Evolutionary conservation across 1,140 invertebrate species (phyloP), one percentile per base, ranked within the genome.

Genomic region (Triops longicaudatus): DNA sequence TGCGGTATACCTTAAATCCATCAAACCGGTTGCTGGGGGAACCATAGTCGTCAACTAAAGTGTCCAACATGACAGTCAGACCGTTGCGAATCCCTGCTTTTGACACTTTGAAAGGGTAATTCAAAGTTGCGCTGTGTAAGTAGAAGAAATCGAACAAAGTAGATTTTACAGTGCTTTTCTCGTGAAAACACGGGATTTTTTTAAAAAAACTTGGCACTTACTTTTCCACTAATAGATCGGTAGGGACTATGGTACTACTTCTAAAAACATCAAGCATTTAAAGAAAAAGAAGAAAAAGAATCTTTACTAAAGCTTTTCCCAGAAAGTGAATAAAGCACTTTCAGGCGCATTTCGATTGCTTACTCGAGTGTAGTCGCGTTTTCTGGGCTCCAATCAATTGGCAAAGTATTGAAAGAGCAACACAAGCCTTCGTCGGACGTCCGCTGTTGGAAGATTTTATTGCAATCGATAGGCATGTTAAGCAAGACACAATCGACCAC

Each of bases 401-500:
- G 37, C 37, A 43, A 27, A n/a, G 74, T 75, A 44, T 78, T 78
- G 43, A 78, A 78, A n/a, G 74, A 73, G 41, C 78, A 78, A 74
- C 78, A 78, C 71, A 76, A 43, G 17, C 78, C 78, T 43, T 78
- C 78, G 14, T 78, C 78, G 7, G 74, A 86, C 31, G 86, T 84
- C 1, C 87, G 85, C 44, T 84, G 82, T 73, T 87, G 82, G 80
- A 91, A 91, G 2, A 90, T 79, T 26, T 83, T 83, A 11, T 86
- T 84, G 77, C 90, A 92, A 3, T 85, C 80, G 26, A 84, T 84
- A 0, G 85, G 81, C 1, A 83, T 84, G 5, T 88, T 88, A 82
- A 90, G 90, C 90, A 90, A 91, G 77, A 87, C 87, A 78, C 90
- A 91, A 1, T 83, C 43, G 1, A 76, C 79, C 0, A 80, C 72